A percentile compares a stretch with the other conserved stretches of the same genome.
These are phyloP conservation scores for Thamnophis sirtalis DNA, from an alignment of 2,113 vertebrate species.

Conservation along the genomic window DNA sequence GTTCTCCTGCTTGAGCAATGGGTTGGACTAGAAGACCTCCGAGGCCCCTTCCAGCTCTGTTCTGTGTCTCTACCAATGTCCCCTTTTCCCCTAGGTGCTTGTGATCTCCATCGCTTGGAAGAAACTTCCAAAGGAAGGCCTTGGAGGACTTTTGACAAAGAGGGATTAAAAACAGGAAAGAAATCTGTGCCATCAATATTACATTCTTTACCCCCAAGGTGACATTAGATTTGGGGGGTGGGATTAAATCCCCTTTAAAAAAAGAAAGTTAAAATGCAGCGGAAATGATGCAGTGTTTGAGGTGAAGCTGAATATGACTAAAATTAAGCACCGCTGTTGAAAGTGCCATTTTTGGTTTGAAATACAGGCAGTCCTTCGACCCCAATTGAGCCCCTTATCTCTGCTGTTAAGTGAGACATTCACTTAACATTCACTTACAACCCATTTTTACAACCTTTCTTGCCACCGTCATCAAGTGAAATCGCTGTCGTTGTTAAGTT, in stretches of 20 bases:
- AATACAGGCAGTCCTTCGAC: not conserved
- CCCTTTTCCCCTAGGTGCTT: accelerated
- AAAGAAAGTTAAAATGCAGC: not conserved
- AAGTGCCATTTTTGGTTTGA: slow-evolving; percentile 14
- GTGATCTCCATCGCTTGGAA: not conserved
- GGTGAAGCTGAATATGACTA: not conserved
- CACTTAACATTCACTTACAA: too few relatives aligned
- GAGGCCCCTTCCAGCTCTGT: too few relatives aligned
- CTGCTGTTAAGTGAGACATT: too few relatives aligned
- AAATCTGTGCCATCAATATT: not conserved
- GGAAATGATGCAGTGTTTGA: not conserved
- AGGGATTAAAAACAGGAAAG: not conserved
- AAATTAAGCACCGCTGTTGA: not conserved
- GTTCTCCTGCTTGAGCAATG: too few relatives aligned
- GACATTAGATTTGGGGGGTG: not conserved
- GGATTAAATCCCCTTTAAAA: not conserved
- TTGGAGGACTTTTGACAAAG: not conserved
- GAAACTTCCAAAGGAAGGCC: not conserved
- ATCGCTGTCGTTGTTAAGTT: too few relatives aligned
- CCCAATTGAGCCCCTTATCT: too few relatives aligned
- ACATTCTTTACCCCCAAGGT: not conserved
- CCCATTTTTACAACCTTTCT: too few relatives aligned
- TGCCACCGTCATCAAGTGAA: too few relatives aligned
- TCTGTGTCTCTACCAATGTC: too few relatives aligned
- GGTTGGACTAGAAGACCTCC: too few relatives aligned